phyloP scores from a whole-genome alignment of 2,113 vertebrate species.

The Gasterosteus nipponicus region DNA sequence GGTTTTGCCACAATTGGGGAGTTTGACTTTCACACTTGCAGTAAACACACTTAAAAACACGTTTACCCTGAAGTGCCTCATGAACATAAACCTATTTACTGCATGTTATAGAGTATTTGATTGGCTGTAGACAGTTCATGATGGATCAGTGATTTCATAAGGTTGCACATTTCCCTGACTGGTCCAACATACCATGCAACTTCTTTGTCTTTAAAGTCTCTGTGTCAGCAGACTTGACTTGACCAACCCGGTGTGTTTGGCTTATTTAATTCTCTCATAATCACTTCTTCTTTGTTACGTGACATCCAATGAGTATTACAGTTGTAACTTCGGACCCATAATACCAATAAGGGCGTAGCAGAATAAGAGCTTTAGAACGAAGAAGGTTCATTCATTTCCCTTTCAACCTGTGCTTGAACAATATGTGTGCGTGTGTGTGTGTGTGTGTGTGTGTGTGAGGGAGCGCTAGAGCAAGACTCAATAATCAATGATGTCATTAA shows the following conservation, averaged over 20 bases:
- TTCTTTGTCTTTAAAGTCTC: not conserved
- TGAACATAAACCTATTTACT: not conserved
- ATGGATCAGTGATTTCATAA: not conserved
- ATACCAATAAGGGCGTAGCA: not conserved
- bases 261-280: not conserved
- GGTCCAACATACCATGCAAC: not conserved
- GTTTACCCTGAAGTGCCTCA: not conserved
- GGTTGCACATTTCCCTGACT: not conserved
- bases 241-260: not conserved
- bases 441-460: not conserved
- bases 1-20: not conserved
- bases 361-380: not conserved
- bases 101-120: not conserved
- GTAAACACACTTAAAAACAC: not conserved
- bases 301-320: not conserved
- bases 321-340: not conserved
- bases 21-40: not conserved
- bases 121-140: not conserved
- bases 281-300: not conserved
- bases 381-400: not conserved
- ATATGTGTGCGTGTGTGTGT: not conserved
- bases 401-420: slow-evolving; percentile 17
- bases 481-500: slow-evolving; percentile 83
- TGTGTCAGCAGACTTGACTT: slow-evolving; percentile 9
- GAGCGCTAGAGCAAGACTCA: slow-evolving; percentile 21